These are phyloP conservation scores for Nesoenas mayeri DNA, from an alignment of 2,113 vertebrate genomes.

Conservation along the genomic window DNA sequence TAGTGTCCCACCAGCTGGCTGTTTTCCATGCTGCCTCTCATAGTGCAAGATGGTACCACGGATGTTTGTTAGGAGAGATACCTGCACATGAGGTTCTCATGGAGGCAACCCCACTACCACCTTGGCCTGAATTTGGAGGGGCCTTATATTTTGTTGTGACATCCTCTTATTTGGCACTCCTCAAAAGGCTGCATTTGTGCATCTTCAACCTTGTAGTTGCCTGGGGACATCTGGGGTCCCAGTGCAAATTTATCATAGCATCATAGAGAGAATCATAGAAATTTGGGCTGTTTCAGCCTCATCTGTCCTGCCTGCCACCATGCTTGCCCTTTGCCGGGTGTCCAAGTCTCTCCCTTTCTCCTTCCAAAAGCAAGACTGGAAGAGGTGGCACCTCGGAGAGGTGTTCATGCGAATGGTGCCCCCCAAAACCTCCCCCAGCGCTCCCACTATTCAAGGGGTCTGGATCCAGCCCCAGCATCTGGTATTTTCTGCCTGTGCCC, in stretches of 20 bases:
- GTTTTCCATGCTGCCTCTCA: not conserved
- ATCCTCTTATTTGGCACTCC: not conserved
- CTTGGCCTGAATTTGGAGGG: fast-evolving
- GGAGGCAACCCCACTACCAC: not conserved
- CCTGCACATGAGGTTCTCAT: not conserved
- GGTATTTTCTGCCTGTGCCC: not conserved
- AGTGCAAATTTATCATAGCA: too few species aligned
- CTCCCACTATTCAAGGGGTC: fast-evolving
- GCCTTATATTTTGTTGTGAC: not conserved
- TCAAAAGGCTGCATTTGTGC: not conserved
- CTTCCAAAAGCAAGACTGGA: not conserved
- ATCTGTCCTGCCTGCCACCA: not conserved
- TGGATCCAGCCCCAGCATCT: not conserved
- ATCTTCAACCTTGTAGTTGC: not conserved
- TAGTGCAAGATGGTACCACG: fast-evolving
- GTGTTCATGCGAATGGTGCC: not conserved
- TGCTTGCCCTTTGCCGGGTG: not conserved
- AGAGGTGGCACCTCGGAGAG: not conserved
- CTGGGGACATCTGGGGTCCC: not conserved
- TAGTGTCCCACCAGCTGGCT: not conserved
- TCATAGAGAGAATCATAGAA: too few species aligned
- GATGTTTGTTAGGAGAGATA: not conserved
- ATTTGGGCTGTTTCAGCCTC: not conserved
- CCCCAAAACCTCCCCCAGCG: too few species aligned
- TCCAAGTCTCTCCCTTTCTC: not conserved